A percentile compares a stretch with the other conserved stretches of the same genome.
These are phyloP conservation scores for Charanyca ferruginea DNA, from an alignment of 2,888 invertebrate species.

Conservation along the genomic window DNA sequence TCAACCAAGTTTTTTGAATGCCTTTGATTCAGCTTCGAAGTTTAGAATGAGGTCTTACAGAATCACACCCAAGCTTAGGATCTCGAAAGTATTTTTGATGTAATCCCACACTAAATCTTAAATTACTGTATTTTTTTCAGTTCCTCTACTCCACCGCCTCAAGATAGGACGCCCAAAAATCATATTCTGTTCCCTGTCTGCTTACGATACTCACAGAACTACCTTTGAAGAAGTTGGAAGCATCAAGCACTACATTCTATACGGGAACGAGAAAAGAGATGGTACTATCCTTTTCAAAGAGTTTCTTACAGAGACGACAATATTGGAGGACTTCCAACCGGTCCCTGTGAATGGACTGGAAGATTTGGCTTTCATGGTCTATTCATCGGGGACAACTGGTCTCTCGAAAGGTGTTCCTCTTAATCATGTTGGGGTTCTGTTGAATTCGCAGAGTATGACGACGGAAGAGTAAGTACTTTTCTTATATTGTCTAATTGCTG, in stretches of 20 bases:
- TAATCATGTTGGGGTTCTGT: conserved; percentile 58
- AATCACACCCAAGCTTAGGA: no score
- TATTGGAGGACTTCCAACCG: conserved; percentile 56
- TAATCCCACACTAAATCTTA: no score
- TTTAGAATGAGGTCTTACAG: no score
- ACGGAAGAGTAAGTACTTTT: no score
- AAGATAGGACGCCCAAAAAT: conserved; percentile 64
- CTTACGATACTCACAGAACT: conserved; percentile 47
- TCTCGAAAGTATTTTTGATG: no score
- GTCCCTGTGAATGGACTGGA: conserved; percentile 63
- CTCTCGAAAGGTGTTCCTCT: conserved; percentile 67
- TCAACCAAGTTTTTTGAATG: no score
- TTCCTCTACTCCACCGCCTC: conserved; percentile 56
- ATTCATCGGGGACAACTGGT: conserved; percentile 71
- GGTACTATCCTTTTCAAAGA: conserved; percentile 49
- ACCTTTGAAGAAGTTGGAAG: conserved; percentile 24
- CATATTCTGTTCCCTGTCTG: conserved; percentile 62
- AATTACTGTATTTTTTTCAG: conserved; percentile 40
- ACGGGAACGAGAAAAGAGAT: conserved; percentile 39
- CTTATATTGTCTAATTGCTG: no score
- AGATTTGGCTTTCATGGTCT: conserved; percentile 61
- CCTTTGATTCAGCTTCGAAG: no score
- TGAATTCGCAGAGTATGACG: no score
- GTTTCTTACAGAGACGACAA: conserved; percentile 48
- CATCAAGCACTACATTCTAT: conserved; percentile 58